phyloP scores from a whole-genome alignment of 2,113 vertebrate genomes.

The Hiodon tergisus region DNA sequence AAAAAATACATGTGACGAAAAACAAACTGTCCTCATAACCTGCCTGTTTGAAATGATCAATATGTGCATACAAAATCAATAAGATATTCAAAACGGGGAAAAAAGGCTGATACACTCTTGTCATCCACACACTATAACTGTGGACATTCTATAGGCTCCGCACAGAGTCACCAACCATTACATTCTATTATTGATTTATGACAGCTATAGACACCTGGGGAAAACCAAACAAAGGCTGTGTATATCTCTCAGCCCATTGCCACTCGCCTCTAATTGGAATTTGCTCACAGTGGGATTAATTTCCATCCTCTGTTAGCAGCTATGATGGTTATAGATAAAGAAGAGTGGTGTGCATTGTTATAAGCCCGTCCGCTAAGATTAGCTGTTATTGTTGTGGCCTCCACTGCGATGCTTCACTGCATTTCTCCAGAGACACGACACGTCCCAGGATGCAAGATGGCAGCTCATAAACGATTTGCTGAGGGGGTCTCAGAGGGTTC shows the following conservation, averaged over 20 bases:
- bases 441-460: conserved; percentile 7
- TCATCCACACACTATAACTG: no score
- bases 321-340: conserved; percentile 15
- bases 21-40: no score
- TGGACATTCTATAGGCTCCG: no score
- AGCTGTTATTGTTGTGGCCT: conserved; percentile 18
- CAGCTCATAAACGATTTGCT: conserved; percentile 2
- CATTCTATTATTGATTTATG: neutral
- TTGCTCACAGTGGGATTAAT: conserved; percentile 9
- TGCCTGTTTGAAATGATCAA: no score
- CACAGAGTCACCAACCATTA: no score
- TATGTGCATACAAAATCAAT: neutral
- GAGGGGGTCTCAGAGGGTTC: neutral
- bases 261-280: neutral
- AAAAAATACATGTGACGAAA: neutral
- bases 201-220: neutral
- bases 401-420: neutral
- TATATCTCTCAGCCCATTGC: neutral
- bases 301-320: conserved; percentile 4
- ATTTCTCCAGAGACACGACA: neutral
- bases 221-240: neutral
- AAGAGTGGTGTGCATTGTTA: neutral
- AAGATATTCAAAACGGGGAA: neutral
- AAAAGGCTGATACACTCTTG: no score
- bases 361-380: neutral